Conservation (phyloP, 2,113 vertebrate genomes). For the Ageneiosus marmoratus region DNA sequence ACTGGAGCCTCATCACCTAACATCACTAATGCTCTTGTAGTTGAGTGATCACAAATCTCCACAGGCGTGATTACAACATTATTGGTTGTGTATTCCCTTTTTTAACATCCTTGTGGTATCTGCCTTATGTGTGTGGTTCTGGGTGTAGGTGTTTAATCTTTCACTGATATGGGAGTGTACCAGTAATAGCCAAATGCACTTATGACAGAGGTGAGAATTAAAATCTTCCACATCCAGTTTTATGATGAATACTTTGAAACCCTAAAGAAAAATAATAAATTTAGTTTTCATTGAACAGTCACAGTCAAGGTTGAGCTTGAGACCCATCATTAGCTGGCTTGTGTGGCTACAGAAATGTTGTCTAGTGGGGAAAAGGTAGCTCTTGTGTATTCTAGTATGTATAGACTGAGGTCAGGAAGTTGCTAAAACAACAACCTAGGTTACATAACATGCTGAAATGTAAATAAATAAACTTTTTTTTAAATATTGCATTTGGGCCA, state of each 20-base stretch:
- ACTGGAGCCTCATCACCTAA: no score
- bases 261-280: slow-evolving; percentile 8
- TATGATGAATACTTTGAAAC: neutral
- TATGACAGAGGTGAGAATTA: slow-evolving; percentile 12
- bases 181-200: slow-evolving; percentile 35
- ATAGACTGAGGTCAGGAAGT: neutral
- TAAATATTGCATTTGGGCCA: no score
- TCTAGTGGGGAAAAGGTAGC: slow-evolving; percentile 13
- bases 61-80: neutral
- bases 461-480: no score
- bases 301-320: slow-evolving; percentile 31
- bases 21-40: neutral
- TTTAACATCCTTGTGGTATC: neutral
- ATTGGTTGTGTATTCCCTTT: neutral
- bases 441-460: no score
- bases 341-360: slow-evolving; percentile 32
- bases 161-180: slow-evolving; percentile 48
- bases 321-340: slow-evolving; percentile 42
- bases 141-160: slow-evolving; percentile 7
- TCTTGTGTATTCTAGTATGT: neutral
- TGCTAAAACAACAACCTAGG: neutral
- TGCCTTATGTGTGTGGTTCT: neutral
- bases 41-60: no score
- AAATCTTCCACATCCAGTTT: slow-evolving; percentile 17
- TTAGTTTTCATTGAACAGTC: slow-evolving; percentile 42